Evolutionary conservation across 37 sponge, comb jelly and placozoan genomes (phyloP), one percentile per base, ranked within the genome.

Genomic region (Oscarella lobularis): DNA sequence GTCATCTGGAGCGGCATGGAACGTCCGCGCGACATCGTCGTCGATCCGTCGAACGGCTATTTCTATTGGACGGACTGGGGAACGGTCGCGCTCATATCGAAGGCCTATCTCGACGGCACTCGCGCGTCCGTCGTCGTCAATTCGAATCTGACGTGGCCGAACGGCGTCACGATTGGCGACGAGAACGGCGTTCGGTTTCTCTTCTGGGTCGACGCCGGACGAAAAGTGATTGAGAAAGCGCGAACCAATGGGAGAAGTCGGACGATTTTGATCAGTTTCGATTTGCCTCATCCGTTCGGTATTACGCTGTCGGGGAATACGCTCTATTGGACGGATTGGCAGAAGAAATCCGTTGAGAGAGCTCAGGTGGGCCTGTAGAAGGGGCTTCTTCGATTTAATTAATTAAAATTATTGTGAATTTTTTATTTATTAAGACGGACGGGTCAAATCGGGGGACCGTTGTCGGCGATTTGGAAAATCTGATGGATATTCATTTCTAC

Each of bases 311-410:
- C 81, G 54, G 85, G 82, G 37, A 70, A 84, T 40, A 54, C 40
- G 67, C 33, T 91, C 0, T 91, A 84, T 81, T 87, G 87, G 92
- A 79, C 85, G 20, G 92, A 91, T 77, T 87, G 84, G 85, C 38
- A 76, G n/a, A 48, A 40, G 0, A 14, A 35, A 9, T 5, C 81
- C 0, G 39, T 87, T 3, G n/a, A 84, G 37, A 9, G 66, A 0
- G 75, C 75, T 14, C 5, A 68, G 4, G 29, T 48, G 60, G 9
- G 60, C 20, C 20, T 48, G 60, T 48, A 27, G 60, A 35, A 34
- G 29, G 29, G 71, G 29, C 71, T 68, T 32, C 33, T 35, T 68
- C 35, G n/a, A n/a, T n/a, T n/a, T n/a, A n/a, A n/a, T n/a, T n/a
- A n/a, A n/a, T n/a, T n/a, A n/a, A n/a, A n/a, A n/a, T n/a, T n/a